Evolutionary conservation across 2,888 invertebrate genomes (phyloP).

Genomic region (Netelia virgata): DNA sequence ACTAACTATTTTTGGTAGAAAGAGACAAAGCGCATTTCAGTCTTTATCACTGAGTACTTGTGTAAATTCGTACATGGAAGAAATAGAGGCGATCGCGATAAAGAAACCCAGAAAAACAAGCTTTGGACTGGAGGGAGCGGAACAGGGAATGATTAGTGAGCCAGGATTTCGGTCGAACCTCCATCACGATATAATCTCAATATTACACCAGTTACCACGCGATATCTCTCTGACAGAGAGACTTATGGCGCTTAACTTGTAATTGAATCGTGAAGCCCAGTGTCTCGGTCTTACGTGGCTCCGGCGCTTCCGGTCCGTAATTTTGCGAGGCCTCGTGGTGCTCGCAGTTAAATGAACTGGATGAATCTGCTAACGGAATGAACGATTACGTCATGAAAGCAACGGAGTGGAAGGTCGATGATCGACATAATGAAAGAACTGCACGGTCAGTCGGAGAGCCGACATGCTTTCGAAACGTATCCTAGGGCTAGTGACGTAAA

Average conservation of each 20-base stretch:
- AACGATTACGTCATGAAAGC: conserved; percentile 74
- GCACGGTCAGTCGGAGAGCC: conserved; percentile 26
- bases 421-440: conserved; percentile 73
- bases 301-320: neutral
- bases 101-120: conserved; percentile 15
- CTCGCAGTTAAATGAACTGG: conserved; percentile 79
- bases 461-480: conserved; percentile 10
- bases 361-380: conserved; percentile 77
- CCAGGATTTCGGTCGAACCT: conserved; percentile 73
- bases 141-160: conserved; percentile 42
- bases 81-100: neutral
- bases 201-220: conserved; percentile 21
- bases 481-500: neutral
- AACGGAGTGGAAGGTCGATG: conserved; percentile 71
- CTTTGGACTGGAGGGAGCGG: conserved; percentile 24
- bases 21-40: neutral
- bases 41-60: neutral
- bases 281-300: conserved; percentile 57
- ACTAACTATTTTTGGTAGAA: conserved; percentile 15
- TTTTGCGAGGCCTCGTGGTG: conserved; percentile 71
- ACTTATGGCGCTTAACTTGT: conserved; percentile 80
- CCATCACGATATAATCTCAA: neutral
- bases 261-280: conserved; percentile 81
- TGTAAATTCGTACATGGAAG: neutral
- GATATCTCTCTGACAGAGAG: conserved; percentile 71